Percentiles rank a stretch among this genome's conserved stretches.
These are phyloP conservation scores for Dryas iulia DNA, from an alignment of 1,140 invertebrate species.

Conservation along the genomic window DNA sequence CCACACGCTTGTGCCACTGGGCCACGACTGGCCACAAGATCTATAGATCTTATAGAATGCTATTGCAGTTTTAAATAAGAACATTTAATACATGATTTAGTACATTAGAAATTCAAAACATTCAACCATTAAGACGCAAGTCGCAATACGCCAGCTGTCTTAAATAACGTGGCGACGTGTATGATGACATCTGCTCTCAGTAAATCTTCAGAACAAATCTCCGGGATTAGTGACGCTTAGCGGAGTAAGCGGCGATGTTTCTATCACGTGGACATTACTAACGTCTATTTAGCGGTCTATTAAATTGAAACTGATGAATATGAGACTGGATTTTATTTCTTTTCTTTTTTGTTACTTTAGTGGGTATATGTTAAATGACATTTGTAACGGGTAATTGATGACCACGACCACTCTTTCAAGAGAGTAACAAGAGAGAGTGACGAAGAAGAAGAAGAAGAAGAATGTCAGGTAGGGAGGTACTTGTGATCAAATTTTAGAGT, in stretches of 20 bases:
- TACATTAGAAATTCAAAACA: neutral
- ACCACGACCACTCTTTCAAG: no score
- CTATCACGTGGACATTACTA: neutral
- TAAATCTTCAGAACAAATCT: neutral
- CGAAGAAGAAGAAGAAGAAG: no score
- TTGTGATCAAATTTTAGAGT: no score
- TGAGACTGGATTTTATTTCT: neutral
- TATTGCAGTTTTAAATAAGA: neutral
- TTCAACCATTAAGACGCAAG: neutral
- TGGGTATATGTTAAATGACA: neutral
- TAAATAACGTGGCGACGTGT: neutral
- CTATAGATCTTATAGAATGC: no score
- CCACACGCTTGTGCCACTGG: no score
- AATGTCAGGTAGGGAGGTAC: no score
- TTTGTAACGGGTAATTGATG: no score
- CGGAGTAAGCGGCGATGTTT: neutral
- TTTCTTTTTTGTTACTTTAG: neutral
- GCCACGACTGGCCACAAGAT: no score
- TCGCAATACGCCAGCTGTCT: conserved; percentile 1
- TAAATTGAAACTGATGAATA: neutral
- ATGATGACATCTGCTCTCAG: conserved; percentile 1
- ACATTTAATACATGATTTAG: neutral
- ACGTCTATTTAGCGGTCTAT: neutral
- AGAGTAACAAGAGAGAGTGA: no score
- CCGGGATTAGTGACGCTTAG: neutral